phyloP scores from a whole-genome alignment of 2,797 vertebrate genomes.

The Scleropages formosus region DNA sequence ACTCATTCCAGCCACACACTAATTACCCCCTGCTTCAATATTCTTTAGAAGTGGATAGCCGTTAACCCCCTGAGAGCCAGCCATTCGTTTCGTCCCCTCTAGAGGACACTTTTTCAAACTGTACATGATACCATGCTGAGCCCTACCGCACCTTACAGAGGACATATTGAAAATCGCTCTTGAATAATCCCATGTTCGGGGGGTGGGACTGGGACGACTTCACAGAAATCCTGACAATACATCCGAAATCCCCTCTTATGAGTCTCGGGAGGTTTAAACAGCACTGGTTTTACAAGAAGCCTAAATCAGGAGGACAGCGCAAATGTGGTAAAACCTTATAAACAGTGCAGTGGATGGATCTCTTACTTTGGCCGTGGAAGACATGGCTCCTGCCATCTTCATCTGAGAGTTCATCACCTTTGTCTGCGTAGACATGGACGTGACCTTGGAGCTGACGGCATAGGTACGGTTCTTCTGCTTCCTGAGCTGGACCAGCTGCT shows the following conservation, averaged over 20 bases:
- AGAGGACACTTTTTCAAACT: too few relatives aligned
- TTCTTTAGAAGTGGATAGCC: conserved; percentile 41
- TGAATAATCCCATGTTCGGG: too few relatives aligned
- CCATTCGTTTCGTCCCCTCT: too few relatives aligned
- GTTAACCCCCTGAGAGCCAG: conserved; percentile 1
- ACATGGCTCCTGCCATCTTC: conserved; percentile 99
- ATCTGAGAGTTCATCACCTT: conserved; percentile 98
- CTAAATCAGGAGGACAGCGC: not conserved
- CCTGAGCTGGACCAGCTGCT: conserved; percentile 89
- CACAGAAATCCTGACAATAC: too few relatives aligned
- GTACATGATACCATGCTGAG: too few relatives aligned
- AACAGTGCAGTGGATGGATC: not conserved
- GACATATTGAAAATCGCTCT: too few relatives aligned
- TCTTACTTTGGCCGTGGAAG: conserved; percentile 89
- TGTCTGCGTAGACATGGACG: conserved; percentile 92
- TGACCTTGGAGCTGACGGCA: conserved; percentile 96
- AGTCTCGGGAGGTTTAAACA: not conserved
- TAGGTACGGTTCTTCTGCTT: conserved; percentile 96
- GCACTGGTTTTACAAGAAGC: conserved; percentile 21
- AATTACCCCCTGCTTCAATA: conserved; percentile 43
- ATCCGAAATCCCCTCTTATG: too few relatives aligned
- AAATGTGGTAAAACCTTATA: conserved; percentile 4
- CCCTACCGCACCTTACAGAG: too few relatives aligned
- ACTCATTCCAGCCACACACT: conserved; percentile 13
- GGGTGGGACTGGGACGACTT: too few relatives aligned